phyloP scores from a whole-genome alignment of 2,797 vertebrate species.

The Brotula barbata region DNA sequence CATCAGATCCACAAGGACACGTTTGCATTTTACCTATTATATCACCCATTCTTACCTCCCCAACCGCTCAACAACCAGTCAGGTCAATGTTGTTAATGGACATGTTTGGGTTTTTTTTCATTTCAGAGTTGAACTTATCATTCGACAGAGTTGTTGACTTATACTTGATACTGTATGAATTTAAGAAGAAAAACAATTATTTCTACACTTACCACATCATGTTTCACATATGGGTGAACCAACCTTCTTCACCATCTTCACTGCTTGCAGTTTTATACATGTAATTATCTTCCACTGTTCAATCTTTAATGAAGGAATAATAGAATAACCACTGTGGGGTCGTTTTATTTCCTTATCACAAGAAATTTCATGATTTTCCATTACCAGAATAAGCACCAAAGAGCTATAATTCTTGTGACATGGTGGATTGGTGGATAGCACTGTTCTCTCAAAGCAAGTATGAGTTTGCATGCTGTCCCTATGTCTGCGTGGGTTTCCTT shows the following conservation, averaged over 20 bases:
- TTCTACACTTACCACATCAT: slow-evolving; percentile 1
- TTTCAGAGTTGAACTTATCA: neutral
- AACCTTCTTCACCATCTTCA: neutral
- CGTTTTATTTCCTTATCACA: neutral
- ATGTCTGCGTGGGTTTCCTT: too few relatives aligned
- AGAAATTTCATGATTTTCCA: neutral
- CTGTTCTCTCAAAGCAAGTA: too few relatives aligned
- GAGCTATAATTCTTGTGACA: neutral
- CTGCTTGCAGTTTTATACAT: neutral
- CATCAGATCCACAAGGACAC: neutral
- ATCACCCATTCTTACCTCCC: slow-evolving; percentile 27
- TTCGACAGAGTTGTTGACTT: neutral
- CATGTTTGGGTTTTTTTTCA: neutral
- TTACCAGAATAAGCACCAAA: neutral
- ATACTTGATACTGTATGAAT: too few relatives aligned
- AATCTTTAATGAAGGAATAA: neutral
- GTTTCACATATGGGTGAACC: neutral
- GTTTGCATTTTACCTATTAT: slow-evolving; percentile 42
- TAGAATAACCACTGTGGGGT: neutral
- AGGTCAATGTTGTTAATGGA: slow-evolving; percentile 27
- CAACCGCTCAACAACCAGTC: slow-evolving; percentile 33
- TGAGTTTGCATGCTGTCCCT: too few relatives aligned
- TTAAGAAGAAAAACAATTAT: too few relatives aligned
- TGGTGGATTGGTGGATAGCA: too few relatives aligned
- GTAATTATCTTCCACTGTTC: neutral